Percentiles rank a stretch among this genome's conserved stretches.
Evolutionary conservation across 30 jellyfish, hydroid and myxozoan species (phyloP).

Genomic region (Aurelia sp.): DNA sequence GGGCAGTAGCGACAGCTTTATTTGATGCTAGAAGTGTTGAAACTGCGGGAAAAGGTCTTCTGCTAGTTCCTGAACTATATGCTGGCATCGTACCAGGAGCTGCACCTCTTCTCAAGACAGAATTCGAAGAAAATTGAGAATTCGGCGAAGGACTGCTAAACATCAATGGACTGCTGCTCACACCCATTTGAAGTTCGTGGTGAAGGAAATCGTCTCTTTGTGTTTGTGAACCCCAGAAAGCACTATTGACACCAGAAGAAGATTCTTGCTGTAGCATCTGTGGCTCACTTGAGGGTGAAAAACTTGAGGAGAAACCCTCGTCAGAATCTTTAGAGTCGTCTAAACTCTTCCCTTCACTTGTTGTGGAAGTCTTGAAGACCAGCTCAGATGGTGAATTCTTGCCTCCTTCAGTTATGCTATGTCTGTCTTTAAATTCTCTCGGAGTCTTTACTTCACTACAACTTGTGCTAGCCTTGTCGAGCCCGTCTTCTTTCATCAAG

Average conservation of each 20-base stretch:
- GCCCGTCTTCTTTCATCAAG: conserved; percentile 78
- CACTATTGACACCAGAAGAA: conserved; percentile 75
- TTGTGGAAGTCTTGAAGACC: conserved; percentile 61
- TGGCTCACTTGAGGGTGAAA: conserved; percentile 99
- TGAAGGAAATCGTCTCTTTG: conserved; percentile 93
- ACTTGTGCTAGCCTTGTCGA: conserved; percentile 51
- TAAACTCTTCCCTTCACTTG: conserved; percentile 70
- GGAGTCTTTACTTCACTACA: conserved; percentile 55
- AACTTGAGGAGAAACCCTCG: conserved; percentile 99
- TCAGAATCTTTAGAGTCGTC: conserved; percentile 98
- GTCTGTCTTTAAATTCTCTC: conserved; percentile 73
- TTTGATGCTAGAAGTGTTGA: conserved; percentile 93
- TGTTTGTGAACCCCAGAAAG: conserved; percentile 90
- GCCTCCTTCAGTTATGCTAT: conserved; percentile 26
- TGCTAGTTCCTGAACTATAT: conserved; percentile 62
- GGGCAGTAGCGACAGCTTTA: conserved; percentile 96
- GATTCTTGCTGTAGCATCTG: conserved; percentile 96
- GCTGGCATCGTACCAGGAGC: conserved; percentile 74
- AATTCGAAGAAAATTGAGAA: conserved; percentile 47
- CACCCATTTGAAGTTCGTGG: conserved; percentile 87
- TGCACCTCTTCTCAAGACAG: conserved; percentile 46
- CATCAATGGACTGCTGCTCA: conserved; percentile 79
- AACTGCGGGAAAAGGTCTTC: conserved; percentile 97
- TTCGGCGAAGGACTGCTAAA: conserved; percentile 55
- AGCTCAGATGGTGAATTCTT: conserved; percentile 61